These are phyloP conservation scores for Calephelis virginiensis DNA, from an alignment of 1,140 invertebrate genomes.

Conservation along the genomic window DNA sequence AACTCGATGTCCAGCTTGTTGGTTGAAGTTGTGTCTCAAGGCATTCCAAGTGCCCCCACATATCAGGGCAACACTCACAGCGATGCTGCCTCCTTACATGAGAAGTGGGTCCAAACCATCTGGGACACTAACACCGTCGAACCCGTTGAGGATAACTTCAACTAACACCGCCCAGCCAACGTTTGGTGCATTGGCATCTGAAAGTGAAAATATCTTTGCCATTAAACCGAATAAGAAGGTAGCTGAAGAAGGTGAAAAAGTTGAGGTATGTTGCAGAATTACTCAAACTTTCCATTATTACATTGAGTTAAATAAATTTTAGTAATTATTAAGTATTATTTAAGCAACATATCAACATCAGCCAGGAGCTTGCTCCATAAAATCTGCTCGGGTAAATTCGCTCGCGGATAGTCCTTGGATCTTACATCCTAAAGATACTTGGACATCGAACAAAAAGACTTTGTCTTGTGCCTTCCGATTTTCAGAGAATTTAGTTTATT, in stretches of 20 bases:
- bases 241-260: constrained; percentile 54
- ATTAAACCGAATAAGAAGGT: constrained; percentile 53
- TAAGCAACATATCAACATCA: no score
- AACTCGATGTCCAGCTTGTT: constrained; percentile 89
- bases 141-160: constrained; percentile 49
- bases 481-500: no score
- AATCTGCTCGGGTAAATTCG: no score
- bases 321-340: no score
- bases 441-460: no score
- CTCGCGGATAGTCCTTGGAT: no score
- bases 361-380: no score
- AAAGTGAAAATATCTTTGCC: constrained; percentile 61
- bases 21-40: constrained; percentile 90
- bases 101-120: constrained; percentile 49
- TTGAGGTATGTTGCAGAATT: constrained; percentile 39
- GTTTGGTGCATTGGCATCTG: constrained; percentile 49
- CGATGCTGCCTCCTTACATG: constrained; percentile 81
- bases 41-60: constrained; percentile 86
- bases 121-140: constrained; percentile 44
- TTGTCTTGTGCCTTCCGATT: no score
- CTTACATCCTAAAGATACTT: no score
- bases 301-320: no score
- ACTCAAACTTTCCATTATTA: no score
- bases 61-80: constrained; percentile 81
- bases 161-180: constrained; percentile 43